A percentile compares a stretch with the other conserved stretches of the same genome.
Evolutionary conservation across 2,888 invertebrate genomes (phyloP).

Genomic region (Octodonta nipae): DNA sequence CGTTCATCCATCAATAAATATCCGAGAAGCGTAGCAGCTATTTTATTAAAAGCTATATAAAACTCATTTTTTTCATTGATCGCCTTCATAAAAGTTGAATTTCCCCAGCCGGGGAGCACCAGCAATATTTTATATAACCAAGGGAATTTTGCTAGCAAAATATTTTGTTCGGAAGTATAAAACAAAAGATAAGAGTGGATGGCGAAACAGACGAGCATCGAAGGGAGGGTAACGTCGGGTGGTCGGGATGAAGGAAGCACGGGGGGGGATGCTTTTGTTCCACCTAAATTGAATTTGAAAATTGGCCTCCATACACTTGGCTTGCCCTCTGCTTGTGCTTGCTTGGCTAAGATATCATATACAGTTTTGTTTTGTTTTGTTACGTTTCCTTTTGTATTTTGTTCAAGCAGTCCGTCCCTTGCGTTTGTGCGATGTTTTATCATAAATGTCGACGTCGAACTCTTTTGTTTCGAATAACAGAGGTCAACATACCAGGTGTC

Average conservation of each 20-base stretch:
- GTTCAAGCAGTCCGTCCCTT: slow-evolving; percentile 12
- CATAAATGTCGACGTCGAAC: too few relatives aligned
- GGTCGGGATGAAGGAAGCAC: neutral
- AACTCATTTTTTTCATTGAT: slow-evolving; percentile 17
- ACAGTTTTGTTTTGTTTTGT: slow-evolving; percentile 22
- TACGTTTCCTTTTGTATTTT: too few relatives aligned
- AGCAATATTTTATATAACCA: slow-evolving; percentile 31
- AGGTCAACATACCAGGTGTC: too few relatives aligned
- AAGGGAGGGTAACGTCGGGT: slow-evolving; percentile 1
- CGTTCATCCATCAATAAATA: too few relatives aligned
- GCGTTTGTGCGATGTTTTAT: slow-evolving; percentile 12
- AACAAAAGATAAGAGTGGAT: slow-evolving; percentile 27
- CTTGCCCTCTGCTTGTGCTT: slow-evolving; percentile 14
- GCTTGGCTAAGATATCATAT: slow-evolving; percentile 27
- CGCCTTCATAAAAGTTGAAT: slow-evolving; percentile 22
- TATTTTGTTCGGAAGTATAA: slow-evolving; percentile 26
- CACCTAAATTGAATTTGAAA: slow-evolving; percentile 37
- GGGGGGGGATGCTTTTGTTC: slow-evolving; percentile 29
- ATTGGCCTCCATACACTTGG: slow-evolving; percentile 28
- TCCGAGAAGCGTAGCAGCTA: too few relatives aligned
- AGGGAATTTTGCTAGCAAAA: slow-evolving; percentile 31
- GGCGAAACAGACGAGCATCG: slow-evolving; percentile 12
- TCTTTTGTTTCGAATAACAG: too few relatives aligned
- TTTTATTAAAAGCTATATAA: too few relatives aligned
- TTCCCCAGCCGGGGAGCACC: slow-evolving; percentile 20